phyloP scores from a whole-genome alignment of 2,113 vertebrate species.

The Cepphus grylle region DNA sequence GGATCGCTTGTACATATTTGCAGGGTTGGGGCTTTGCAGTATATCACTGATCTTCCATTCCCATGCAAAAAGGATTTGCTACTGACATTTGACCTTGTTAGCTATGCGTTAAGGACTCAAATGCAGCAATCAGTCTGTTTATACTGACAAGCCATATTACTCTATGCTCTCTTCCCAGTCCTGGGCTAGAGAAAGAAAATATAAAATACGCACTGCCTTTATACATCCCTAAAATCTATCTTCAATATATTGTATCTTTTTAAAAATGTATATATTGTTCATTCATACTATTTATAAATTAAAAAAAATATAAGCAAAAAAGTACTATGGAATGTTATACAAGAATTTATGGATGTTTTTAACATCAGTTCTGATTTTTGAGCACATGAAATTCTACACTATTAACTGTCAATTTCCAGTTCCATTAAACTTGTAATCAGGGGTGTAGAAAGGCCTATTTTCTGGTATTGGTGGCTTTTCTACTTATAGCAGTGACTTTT shows the following conservation, averaged over 20 bases:
- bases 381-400: neutral
- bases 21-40: neutral
- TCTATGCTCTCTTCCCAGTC: neutral
- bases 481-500: slow-evolving; percentile 57
- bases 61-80: neutral
- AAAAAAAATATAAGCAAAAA: neutral
- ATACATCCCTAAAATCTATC: neutral
- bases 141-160: neutral
- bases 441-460: slow-evolving; percentile 7
- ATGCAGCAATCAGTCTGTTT: neutral
- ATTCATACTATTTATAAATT: neutral
- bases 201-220: neutral
- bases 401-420: neutral
- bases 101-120: neutral
- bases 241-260: neutral
- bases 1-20: neutral
- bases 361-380: neutral
- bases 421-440: neutral
- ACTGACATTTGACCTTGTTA: neutral
- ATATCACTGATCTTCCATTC: neutral
- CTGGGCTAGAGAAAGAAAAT: neutral
- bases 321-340: neutral
- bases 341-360: neutral
- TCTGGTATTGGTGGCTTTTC: slow-evolving; percentile 12
- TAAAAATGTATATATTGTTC: neutral